Evolutionary conservation across 2,888 invertebrate species (phyloP).

Genomic region (Phlogophora meticulosa): DNA sequence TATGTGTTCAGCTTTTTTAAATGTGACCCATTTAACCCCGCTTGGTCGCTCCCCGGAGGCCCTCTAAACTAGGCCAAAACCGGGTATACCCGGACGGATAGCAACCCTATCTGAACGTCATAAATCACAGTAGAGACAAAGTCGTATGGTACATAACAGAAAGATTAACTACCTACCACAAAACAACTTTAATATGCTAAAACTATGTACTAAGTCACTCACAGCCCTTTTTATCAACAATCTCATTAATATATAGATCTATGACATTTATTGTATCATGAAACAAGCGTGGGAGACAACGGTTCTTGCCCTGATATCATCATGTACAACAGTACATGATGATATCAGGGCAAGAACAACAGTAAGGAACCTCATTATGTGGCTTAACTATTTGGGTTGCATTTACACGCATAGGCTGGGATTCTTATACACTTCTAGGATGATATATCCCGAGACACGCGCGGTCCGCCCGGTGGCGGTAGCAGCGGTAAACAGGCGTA

Average conservation of each 20-base stretch:
- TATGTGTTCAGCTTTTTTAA: too few species aligned
- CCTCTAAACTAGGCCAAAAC: too few species aligned
- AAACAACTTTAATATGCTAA: constrained; percentile 20
- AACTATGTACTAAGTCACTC: constrained; percentile 4
- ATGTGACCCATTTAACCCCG: too few species aligned
- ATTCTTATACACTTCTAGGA: too few species aligned
- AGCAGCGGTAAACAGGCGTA: too few species aligned
- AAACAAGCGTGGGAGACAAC: constrained; percentile 44
- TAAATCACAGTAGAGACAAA: too few species aligned
- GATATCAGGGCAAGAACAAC: too few species aligned
- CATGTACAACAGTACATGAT: constrained; percentile 47
- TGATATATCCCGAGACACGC: too few species aligned
- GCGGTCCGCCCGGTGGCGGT: too few species aligned
- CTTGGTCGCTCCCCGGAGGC: too few species aligned
- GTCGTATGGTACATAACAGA: not conserved
- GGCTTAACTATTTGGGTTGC: constrained; percentile 54
- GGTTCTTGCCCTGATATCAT: constrained; percentile 62
- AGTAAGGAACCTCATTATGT: constrained; percentile 46
- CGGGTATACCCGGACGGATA: too few species aligned
- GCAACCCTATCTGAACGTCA: too few species aligned
- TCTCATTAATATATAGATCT: constrained; percentile 58
- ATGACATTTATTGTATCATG: constrained; percentile 49
- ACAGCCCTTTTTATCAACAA: constrained; percentile 38
- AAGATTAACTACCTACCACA: not conserved
- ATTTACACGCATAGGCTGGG: constrained; percentile 23